phyloP scores from a whole-genome alignment of 2,888 invertebrate genomes.

The Drosophila sordidula region DNA sequence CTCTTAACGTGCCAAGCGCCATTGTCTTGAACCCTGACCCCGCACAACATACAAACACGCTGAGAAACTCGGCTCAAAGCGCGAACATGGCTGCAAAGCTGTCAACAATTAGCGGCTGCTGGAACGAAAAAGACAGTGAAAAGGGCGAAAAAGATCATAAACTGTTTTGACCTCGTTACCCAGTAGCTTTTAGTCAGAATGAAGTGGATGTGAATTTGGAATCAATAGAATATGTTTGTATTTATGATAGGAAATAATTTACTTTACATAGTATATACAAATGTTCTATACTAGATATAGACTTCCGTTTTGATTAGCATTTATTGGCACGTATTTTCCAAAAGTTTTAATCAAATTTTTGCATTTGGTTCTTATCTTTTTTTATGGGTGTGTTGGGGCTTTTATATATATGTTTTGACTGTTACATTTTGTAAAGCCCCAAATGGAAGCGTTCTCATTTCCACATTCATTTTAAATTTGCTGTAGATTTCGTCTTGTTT shows the following conservation, averaged over 20 bases:
- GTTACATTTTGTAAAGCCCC: conserved; percentile 43
- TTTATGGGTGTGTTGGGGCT: conserved; percentile 7
- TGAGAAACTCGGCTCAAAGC: conserved; percentile 35
- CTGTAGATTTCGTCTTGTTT: conserved; percentile 1
- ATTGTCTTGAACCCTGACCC: conserved; percentile 79
- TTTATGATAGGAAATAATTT: neutral
- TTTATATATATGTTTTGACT: conserved; percentile 23
- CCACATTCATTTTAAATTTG: conserved; percentile 45
- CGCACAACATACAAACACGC: conserved; percentile 67
- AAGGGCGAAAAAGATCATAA: conserved; percentile 11
- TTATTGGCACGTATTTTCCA: conserved; percentile 8
- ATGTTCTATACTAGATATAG: too few species aligned
- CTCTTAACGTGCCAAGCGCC: conserved; percentile 48
- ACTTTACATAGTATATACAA: neutral
- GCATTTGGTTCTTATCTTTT: conserved; percentile 9
- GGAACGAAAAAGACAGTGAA: neutral
- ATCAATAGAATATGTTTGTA: neutral
- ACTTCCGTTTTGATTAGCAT: conserved; percentile 4
- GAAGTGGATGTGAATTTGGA: neutral
- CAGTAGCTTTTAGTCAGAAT: neutral
- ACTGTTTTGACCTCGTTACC: conserved; percentile 12
- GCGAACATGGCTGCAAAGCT: conserved; percentile 26
- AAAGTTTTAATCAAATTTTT: conserved; percentile 20
- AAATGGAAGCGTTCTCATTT: conserved; percentile 51
- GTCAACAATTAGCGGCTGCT: conserved; percentile 51